A percentile compares a stretch with the other conserved stretches of the same genome.
phyloP scores from a whole-genome alignment of 2,888 invertebrate genomes.

The Tenodera sinensis region DNA sequence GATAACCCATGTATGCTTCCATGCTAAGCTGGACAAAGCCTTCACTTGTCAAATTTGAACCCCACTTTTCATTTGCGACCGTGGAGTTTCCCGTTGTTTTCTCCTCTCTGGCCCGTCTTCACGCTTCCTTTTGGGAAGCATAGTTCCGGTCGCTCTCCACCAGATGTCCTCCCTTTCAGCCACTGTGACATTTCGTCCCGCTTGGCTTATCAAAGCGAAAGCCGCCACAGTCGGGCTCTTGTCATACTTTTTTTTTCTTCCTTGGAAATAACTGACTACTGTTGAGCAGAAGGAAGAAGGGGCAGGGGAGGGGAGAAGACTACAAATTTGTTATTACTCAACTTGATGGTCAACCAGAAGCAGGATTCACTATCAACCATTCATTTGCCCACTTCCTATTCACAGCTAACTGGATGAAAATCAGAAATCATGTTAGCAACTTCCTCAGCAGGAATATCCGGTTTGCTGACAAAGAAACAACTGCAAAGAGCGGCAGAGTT shows the following conservation, averaged over 20 bases:
- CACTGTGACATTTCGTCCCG: slow-evolving; percentile 24
- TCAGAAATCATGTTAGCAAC: neutral
- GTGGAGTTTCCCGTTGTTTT: neutral
- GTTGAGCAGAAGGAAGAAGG: neutral
- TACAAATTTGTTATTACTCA: slow-evolving; percentile 14
- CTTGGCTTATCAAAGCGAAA: slow-evolving; percentile 23
- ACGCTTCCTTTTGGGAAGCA: slow-evolving; percentile 5
- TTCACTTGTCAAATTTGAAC: neutral
- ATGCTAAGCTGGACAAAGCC: neutral
- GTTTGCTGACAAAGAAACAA: neutral
- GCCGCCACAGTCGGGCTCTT: slow-evolving; percentile 15
- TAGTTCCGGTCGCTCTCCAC: slow-evolving; percentile 20
- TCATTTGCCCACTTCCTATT: neutral
- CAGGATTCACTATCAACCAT: neutral
- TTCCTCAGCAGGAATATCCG: neutral
- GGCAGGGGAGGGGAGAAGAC: slow-evolving; percentile 15
- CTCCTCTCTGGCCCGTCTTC: slow-evolving; percentile 1
- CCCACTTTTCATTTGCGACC: neutral
- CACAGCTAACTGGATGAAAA: neutral
- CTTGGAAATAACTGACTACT: slow-evolving; percentile 23
- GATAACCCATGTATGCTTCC: neutral
- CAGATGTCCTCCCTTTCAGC: slow-evolving; percentile 18
- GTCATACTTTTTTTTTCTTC: neutral
- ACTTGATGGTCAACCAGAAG: neutral
- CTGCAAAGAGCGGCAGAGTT: neutral